phyloP scores from a whole-genome alignment of 2,888 invertebrate species.

The Theretra japonica region DNA sequence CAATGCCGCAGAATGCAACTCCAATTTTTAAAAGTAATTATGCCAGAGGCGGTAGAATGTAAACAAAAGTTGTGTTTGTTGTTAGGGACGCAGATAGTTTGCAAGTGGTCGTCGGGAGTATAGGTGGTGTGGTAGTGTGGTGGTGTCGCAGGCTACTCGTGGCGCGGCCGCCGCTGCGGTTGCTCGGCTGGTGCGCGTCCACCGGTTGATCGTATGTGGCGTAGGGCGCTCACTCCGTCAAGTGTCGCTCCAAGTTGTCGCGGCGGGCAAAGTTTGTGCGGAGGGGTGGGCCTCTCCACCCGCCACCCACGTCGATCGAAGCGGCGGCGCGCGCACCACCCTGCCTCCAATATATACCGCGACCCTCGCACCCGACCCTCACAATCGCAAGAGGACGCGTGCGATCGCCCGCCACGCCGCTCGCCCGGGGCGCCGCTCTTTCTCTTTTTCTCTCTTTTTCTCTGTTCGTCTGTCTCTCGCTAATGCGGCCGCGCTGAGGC shows the following conservation, averaged over 20 bases:
- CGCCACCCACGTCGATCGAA: constrained; percentile 73
- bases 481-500: constrained; percentile 83
- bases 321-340: constrained; percentile 76
- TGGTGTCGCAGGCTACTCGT: neutral
- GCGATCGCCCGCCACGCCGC: constrained; percentile 80
- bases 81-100: neutral
- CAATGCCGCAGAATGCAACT: neutral
- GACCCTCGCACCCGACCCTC: constrained; percentile 70
- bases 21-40: neutral
- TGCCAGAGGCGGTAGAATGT: neutral
- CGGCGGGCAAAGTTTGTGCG: constrained; percentile 68
- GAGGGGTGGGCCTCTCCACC: constrained; percentile 52
- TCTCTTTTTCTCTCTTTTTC: constrained; percentile 82
- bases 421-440: constrained; percentile 83
- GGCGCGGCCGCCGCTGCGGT: constrained; percentile 39
- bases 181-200: constrained; percentile 51
- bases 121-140: neutral
- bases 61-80: neutral
- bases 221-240: constrained; percentile 55
- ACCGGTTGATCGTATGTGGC: constrained; percentile 73
- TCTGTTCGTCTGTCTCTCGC: constrained; percentile 83
- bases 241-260: constrained; percentile 72
- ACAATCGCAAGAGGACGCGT: constrained; percentile 85
- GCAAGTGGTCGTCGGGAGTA: neutral
- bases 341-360: constrained; percentile 77